These are phyloP conservation scores for Coenonympha glycerion DNA, from an alignment of 2,888 invertebrate species.

Conservation along the genomic window DNA sequence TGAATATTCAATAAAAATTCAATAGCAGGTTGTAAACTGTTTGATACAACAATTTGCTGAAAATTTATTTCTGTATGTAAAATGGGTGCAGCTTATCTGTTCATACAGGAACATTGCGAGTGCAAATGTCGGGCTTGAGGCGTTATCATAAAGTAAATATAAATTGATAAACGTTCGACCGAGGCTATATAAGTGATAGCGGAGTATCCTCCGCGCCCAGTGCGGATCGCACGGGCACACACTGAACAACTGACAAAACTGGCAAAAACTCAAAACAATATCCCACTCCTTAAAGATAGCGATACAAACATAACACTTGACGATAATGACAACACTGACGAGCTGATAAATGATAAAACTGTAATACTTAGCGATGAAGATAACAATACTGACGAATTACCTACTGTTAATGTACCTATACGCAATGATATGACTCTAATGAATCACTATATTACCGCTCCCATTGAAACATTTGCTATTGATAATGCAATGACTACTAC, in stretches of 20 bases:
- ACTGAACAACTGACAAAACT: conserved; percentile 40
- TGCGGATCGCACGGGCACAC: conserved; percentile 72
- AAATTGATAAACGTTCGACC: conserved; percentile 29
- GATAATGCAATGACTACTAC: conserved; percentile 1
- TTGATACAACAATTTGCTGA: too few relatives aligned
- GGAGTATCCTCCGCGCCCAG: conserved; percentile 45
- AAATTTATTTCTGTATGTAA: conserved; percentile 10
- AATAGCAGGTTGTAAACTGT: too few relatives aligned
- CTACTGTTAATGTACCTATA: background rate
- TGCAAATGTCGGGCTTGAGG: conserved; percentile 33
- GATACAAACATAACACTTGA: background rate
- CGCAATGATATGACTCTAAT: background rate
- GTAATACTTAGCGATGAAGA: background rate
- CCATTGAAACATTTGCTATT: background rate
- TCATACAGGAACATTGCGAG: conserved; percentile 31
- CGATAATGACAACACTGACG: background rate
- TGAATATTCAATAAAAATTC: background rate
- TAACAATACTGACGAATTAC: background rate
- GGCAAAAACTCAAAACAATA: too few relatives aligned
- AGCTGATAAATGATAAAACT: too few relatives aligned
- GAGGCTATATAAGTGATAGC: conserved; percentile 53
- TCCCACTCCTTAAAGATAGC: background rate
- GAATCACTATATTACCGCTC: conserved; percentile 2
- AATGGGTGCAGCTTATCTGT: conserved; percentile 19
- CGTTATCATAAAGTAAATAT: conserved; percentile 34